Percentiles rank a stretch among this genome's conserved stretches.
Conservation (phyloP, 2,113 vertebrate genomes). For the Rattus rattus region DNA sequence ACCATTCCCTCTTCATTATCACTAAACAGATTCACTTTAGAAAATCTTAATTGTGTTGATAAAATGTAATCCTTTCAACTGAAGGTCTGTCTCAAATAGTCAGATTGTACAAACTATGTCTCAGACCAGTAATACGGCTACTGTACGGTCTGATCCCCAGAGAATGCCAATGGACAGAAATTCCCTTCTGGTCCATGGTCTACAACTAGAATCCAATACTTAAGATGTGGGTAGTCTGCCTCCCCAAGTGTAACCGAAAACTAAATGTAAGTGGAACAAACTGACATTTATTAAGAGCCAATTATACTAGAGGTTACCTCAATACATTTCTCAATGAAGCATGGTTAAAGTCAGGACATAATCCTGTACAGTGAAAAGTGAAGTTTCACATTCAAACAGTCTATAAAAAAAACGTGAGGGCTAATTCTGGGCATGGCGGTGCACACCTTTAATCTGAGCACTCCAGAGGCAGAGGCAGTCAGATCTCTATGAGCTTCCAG, state of each 20-base stretch:
- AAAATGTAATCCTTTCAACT: constrained; percentile 42
- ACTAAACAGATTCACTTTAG: constrained; percentile 46
- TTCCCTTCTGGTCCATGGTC: constrained; percentile 42
- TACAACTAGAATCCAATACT: constrained; percentile 23
- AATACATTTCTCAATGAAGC: constrained; percentile 41
- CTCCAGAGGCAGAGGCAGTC: not conserved
- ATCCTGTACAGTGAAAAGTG: constrained; percentile 41
- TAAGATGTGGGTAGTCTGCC: not conserved
- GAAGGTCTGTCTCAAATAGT: constrained; percentile 15
- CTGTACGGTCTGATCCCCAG: not conserved
- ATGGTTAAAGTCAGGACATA: constrained; percentile 5
- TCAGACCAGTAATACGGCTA: constrained; percentile 16
- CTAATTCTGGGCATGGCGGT: not conserved
- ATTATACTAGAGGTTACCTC: constrained; percentile 25
- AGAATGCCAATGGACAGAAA: constrained; percentile 24
- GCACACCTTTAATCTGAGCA: not conserved
- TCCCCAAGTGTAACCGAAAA: constrained; percentile 32
- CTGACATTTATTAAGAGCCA: not conserved
- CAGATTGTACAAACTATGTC: not conserved
- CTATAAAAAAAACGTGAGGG: constrained; percentile 20
- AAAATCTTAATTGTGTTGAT: constrained; percentile 38
- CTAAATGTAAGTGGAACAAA: constrained; percentile 27
- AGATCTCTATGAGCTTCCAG: not conserved
- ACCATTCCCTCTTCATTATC: not conserved
- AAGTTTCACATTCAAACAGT: constrained; percentile 6